Evolutionary conservation across 2,888 invertebrate species (phyloP).

Genomic region (Philaethria dido): DNA sequence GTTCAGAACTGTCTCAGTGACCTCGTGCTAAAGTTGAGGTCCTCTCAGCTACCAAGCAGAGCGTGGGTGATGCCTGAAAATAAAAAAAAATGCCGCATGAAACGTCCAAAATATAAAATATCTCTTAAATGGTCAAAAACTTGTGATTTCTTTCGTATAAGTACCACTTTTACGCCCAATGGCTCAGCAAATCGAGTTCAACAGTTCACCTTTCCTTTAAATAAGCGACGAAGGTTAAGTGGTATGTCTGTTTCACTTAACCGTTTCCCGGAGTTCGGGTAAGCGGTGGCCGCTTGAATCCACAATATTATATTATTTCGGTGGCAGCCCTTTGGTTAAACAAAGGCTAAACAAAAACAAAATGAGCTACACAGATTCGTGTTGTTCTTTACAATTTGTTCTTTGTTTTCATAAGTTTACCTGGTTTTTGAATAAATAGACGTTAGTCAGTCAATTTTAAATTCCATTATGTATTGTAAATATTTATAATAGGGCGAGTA

Average conservation of each 20-base stretch:
- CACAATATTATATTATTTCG: conserved; percentile 66
- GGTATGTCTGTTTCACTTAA: conserved; percentile 78
- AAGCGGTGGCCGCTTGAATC: conserved; percentile 63
- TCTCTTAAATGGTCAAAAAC: conserved; percentile 1
- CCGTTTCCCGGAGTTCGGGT: conserved; percentile 61
- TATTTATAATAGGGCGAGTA: not conserved
- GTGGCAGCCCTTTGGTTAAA: conserved; percentile 56
- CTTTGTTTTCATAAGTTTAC: conserved; percentile 48
- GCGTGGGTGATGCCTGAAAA: not conserved
- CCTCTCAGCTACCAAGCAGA: not conserved
- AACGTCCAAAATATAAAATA: not conserved
- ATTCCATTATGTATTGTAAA: conserved; percentile 13
- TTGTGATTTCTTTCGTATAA: conserved; percentile 23
- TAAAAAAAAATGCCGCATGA: not conserved
- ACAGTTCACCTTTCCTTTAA: conserved; percentile 70
- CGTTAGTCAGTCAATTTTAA: conserved; percentile 22
- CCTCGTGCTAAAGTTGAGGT: no score
- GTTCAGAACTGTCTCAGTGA: no score
- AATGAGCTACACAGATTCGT: conserved; percentile 51
- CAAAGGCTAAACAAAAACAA: conserved; percentile 58
- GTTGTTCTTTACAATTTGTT: conserved; percentile 52
- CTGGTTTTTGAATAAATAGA: conserved; percentile 48
- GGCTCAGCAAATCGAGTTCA: conserved; percentile 55
- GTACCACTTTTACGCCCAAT: conserved; percentile 41
- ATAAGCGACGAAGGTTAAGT: conserved; percentile 77